Percentiles rank a stretch among this genome's conserved stretches.
Evolutionary conservation across 2,888 invertebrate species (phyloP).

Genomic region (Mallateleia sp.): DNA sequence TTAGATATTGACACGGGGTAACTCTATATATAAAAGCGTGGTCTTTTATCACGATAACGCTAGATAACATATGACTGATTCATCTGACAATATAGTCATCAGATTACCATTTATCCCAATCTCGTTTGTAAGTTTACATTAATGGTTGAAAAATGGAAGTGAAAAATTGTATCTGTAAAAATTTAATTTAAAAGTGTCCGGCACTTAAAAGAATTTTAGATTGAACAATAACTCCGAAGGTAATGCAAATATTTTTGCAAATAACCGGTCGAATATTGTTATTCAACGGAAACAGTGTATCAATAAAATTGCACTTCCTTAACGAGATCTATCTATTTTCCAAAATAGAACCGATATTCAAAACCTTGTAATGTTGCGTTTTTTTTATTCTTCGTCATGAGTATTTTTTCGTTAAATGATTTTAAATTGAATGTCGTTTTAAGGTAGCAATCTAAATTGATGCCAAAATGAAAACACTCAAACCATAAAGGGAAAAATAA

Average conservation of each 20-base stretch:
- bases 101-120: slow-evolving; percentile 48
- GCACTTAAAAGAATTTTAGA: no score
- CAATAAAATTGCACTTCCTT: not conserved
- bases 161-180: no score
- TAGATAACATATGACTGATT: slow-evolving; percentile 47
- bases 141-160: not conserved
- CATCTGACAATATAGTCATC: slow-evolving; percentile 44
- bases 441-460: slow-evolving; percentile 1
- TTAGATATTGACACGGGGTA: slow-evolving; percentile 41
- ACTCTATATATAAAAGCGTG: slow-evolving; percentile 34
- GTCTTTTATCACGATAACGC: slow-evolving; percentile 46
- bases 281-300: no score
- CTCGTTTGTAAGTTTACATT: slow-evolving; percentile 31
- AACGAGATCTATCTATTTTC: not conserved
- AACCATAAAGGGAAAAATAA: not conserved
- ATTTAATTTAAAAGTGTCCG: no score
- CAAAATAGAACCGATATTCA: not conserved
- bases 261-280: no score
- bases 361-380: not conserved
- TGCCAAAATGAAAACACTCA: not conserved
- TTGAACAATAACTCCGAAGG: no score
- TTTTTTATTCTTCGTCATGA: not conserved
- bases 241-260: no score
- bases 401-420: not conserved
- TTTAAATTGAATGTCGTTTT: not conserved